Base-by-base conservation (phyloP, 2,888 invertebrate genomes). In the Nephrotoma appendiculata region DNA sequence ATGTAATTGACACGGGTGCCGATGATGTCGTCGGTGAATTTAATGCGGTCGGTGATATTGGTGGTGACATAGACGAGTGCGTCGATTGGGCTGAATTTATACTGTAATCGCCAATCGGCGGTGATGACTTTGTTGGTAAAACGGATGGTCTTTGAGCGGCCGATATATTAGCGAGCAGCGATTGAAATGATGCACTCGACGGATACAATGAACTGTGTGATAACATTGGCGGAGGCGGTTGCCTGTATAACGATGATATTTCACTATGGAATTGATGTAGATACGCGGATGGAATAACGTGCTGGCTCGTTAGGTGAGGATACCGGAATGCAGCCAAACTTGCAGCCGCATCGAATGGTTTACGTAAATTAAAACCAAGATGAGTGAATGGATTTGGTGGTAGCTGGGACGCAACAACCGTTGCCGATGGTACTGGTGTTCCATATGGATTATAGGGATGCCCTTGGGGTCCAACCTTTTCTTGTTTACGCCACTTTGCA, bases 401-500 rank as follows among this genome's bases (percentile, higher is more conserved):
- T 91, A 96, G 93, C 44, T 96, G 94, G 89, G 96, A 94, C 3
- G 96, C 95, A 5, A 96, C 95, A 0, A 96, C 94, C 1, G 89
- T 89, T 19, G 90, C 89, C 71, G 94, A 93, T 84, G 95, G 94
- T 85, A 95, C 93, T 2, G 94, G 93, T 83, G 93, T 93, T n/a
- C 93, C 93, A 85, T 94, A 94, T 1, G 97, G 96, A 91, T 96
- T 97, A 93, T 97, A 97, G 0, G 97, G 97, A 91, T 97, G 97
- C 1, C 94, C 97, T 89, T 97, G 96, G 0, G 97, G 97, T 0
- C 97, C 97, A 87, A 97, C 97, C 92, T 97, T 97, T 92, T 97
- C 97, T 90, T 97, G 97, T 90, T 98, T 98, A 71, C 98, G 94
- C 97, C 97, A 98, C 92, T 98, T 98, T 85, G 97, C 97, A 71